Percentiles rank a stretch among this genome's conserved stretches.
Conservation (phyloP, 2,113 vertebrate genomes). For the Leptobrachium ailaonicum region DNA sequence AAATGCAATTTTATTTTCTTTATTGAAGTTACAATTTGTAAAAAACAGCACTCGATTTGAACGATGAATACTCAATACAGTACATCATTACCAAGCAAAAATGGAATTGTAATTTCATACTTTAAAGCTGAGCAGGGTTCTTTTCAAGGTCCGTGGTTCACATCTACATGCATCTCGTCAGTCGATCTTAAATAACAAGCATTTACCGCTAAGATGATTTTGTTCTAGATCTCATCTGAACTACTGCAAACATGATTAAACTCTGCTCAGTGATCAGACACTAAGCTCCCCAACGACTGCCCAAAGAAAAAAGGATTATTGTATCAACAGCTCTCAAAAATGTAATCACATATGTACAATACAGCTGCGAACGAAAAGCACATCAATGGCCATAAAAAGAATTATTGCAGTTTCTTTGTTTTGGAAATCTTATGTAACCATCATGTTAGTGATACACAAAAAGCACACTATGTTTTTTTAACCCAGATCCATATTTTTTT, state of each 20-base stretch:
- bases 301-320: slow-evolving; percentile 51
- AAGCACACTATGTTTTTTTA: too few species aligned
- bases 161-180: background rate
- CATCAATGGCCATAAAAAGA: slow-evolving; percentile 13
- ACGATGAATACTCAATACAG: too few species aligned
- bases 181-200: background rate
- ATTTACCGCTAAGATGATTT: slow-evolving; percentile 40
- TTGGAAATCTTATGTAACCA: too few species aligned
- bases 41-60: too few species aligned
- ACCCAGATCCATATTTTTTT: too few species aligned
- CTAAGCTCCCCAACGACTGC: slow-evolving; percentile 52
- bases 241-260: slow-evolving; percentile 49
- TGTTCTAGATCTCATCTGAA: slow-evolving; percentile 50
- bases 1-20: too few species aligned
- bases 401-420: background rate
- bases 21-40: too few species aligned
- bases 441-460: too few species aligned
- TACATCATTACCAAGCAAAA: too few species aligned
- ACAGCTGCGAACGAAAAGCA: background rate
- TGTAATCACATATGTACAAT: slow-evolving; percentile 1
- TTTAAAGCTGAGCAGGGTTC: too few species aligned
- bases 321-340: slow-evolving; percentile 34
- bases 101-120: too few species aligned
- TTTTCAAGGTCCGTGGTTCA: background rate
- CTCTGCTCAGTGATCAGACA: background rate